These are phyloP conservation scores for Tyto alba DNA, from an alignment of 2,113 vertebrate genomes.

Conservation along the genomic window DNA sequence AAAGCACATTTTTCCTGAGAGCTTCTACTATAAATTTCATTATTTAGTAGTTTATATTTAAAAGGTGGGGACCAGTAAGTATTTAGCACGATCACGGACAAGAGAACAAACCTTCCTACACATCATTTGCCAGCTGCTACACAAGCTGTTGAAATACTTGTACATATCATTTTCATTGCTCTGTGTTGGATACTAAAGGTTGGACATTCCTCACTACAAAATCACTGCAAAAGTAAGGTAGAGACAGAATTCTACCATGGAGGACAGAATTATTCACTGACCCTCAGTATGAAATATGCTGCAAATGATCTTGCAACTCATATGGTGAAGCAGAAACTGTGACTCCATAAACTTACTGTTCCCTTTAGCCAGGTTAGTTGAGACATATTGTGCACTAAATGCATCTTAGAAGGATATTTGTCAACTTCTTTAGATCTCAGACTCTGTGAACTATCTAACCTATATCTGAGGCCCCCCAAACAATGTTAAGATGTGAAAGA, in stretches of 20 bases:
- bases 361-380: background rate
- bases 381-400: background rate
- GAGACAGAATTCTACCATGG: background rate
- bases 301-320: background rate
- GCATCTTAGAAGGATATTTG: background rate
- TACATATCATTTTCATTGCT: background rate
- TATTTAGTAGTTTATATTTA: background rate
- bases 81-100: background rate
- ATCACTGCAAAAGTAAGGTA: background rate
- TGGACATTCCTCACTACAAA: background rate
- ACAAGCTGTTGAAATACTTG: constrained; percentile 33
- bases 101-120: constrained; percentile 31
- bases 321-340: background rate
- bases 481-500: background rate
- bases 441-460: background rate
- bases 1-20: background rate
- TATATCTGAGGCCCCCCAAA: background rate
- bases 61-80: background rate
- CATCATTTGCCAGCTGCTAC: constrained; percentile 6
- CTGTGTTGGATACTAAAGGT: background rate
- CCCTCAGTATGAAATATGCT: background rate
- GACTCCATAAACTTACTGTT: background rate
- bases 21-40: background rate
- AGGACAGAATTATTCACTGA: background rate
- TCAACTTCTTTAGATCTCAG: background rate